These are phyloP conservation scores for Rhingia rostrata DNA, from an alignment of 2,888 invertebrate species.

Conservation along the genomic window DNA sequence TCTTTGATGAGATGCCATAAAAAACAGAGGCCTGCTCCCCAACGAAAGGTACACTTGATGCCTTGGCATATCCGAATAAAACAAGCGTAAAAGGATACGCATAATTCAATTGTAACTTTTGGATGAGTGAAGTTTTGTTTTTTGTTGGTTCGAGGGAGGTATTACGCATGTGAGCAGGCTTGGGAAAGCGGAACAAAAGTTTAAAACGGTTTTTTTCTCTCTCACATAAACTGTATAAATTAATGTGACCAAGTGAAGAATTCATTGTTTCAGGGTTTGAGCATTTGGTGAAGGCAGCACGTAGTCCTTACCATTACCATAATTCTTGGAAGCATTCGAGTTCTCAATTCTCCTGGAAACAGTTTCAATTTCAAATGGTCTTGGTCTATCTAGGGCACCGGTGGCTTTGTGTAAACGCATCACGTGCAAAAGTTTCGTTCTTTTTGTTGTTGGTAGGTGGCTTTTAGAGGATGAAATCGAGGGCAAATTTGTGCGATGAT, in stretches of 20 bases:
- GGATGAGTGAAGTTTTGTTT: conserved; percentile 4
- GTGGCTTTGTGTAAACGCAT: conserved; percentile 36
- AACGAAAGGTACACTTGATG: conserved; percentile 13
- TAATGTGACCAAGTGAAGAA: conserved; percentile 28
- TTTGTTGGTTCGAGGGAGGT: neutral
- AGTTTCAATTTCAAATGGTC: conserved; percentile 19
- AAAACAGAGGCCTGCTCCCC: conserved; percentile 27
- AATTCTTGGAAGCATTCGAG: conserved; percentile 16
- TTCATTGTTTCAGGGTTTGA: conserved; percentile 22
- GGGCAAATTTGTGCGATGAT: conserved; percentile 22
- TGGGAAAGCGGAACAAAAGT: conserved; percentile 20
- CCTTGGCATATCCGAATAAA: conserved; percentile 19
- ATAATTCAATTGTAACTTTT: conserved; percentile 47
- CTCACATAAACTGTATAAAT: conserved; percentile 21
- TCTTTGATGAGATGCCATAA: conserved; percentile 54
- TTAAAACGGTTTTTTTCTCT: conserved; percentile 26
- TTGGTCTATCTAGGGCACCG: neutral
- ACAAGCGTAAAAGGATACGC: conserved; percentile 29
- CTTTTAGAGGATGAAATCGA: conserved; percentile 12
- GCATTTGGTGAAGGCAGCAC: conserved; percentile 32
- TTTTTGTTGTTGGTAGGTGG: conserved; percentile 1
- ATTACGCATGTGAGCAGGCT: neutral
- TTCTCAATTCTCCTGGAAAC: neutral
- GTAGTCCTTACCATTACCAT: conserved; percentile 37
- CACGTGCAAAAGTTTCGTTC: conserved; percentile 33